Evolutionary conservation across 1,140 invertebrate species (phyloP).

Genomic region (Drosophila bifasciata): DNA sequence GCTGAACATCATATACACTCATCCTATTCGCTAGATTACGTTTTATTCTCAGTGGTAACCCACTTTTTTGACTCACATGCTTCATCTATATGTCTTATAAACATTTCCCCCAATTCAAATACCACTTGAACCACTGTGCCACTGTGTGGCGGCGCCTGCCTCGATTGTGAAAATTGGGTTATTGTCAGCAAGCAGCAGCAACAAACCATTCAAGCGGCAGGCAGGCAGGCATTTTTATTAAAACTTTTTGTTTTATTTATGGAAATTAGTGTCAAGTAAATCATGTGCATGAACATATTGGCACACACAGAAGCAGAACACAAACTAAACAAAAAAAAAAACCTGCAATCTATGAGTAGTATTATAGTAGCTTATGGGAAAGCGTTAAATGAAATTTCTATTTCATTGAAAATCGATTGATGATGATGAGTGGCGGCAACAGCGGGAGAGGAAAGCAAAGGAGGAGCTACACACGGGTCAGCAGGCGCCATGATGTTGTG

Average conservation of each 20-base stretch:
- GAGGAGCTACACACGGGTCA: constrained; percentile 18
- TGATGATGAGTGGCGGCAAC: constrained; percentile 10
- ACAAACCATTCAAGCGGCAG: constrained; percentile 40
- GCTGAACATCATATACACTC: no score
- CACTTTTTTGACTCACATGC: no score
- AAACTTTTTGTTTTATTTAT: constrained; percentile 76
- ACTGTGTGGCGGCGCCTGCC: constrained; percentile 37
- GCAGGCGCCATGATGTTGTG: constrained; percentile 38
- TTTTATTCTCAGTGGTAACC: no score
- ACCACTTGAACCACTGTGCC: constrained; percentile 14
- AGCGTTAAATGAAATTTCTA: constrained; percentile 54
- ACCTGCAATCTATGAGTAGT: no score
- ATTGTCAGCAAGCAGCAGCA: constrained; percentile 58
- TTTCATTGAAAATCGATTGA: constrained; percentile 58
- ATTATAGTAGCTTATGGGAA: constrained; percentile 16
- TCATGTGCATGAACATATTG: constrained; percentile 68
- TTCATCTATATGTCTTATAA: no score
- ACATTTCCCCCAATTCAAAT: neutral
- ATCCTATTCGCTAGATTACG: no score
- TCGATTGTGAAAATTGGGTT: constrained; percentile 79
- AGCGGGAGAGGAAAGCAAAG: constrained; percentile 15
- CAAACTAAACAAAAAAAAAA: constrained; percentile 11
- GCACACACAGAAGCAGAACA: constrained; percentile 18
- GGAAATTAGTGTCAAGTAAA: constrained; percentile 83
- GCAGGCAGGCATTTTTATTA: constrained; percentile 55